Evolutionary conservation across 2,113 vertebrate species (phyloP).

Genomic region (Pachycephala philippinensis): DNA sequence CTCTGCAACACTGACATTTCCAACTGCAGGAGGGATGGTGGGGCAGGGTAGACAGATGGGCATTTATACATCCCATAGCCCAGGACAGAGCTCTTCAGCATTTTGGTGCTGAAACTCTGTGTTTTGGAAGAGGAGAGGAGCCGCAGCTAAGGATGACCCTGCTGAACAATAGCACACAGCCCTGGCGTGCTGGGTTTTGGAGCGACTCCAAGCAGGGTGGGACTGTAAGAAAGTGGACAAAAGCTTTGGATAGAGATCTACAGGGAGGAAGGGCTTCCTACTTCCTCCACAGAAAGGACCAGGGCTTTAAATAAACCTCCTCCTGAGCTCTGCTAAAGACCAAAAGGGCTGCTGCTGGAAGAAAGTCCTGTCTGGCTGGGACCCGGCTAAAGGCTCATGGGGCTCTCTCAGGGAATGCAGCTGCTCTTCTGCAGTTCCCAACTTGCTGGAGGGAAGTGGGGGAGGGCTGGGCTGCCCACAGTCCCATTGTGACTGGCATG

Average conservation of each 20-base stretch:
- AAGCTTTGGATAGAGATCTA: constrained; percentile 42
- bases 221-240: constrained; percentile 36
- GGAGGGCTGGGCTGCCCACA: not conserved
- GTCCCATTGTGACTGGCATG: not conserved
- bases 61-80: not conserved
- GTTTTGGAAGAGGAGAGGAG: not conserved
- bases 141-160: not conserved
- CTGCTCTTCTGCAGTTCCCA: rapidly evolving
- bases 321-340: not conserved
- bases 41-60: not conserved
- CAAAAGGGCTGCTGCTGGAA: not conserved
- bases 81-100: not conserved
- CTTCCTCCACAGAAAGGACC: constrained; percentile 25
- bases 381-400: rapidly evolving
- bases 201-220: constrained; percentile 1
- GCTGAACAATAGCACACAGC: not conserved
- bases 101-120: not conserved
- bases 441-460: not conserved
- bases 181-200: not conserved
- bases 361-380: not conserved
- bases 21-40: not conserved
- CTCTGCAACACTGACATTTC: not conserved
- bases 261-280: constrained; percentile 43
- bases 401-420: not conserved
- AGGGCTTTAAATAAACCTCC: constrained; percentile 50